Percentiles rank a stretch among this genome's conserved stretches.
Evolutionary conservation across 2,888 invertebrate species (phyloP).

Genomic region (Caenorhabditis plicata): DNA sequence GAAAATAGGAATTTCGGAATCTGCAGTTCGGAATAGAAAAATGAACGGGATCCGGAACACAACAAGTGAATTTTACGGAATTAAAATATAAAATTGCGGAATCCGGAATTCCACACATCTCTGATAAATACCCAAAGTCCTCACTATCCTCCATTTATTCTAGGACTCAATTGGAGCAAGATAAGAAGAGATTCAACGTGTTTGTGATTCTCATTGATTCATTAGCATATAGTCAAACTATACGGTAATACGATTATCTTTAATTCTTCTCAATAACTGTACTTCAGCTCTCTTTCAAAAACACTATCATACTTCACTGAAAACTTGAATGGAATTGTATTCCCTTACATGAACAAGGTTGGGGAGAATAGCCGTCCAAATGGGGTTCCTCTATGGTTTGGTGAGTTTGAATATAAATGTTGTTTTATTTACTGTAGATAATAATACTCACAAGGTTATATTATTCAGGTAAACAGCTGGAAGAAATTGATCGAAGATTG

Average conservation of each 20-base stretch:
- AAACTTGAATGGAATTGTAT: constrained; percentile 39
- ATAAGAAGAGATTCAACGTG: constrained; percentile 30
- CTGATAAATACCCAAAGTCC: too few species aligned
- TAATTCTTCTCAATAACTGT: neutral
- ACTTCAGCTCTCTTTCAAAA: constrained; percentile 32
- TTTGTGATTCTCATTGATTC: constrained; percentile 40
- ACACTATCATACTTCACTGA: constrained; percentile 37
- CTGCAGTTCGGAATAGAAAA: too few species aligned
- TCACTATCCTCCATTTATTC: too few species aligned
- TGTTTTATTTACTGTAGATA: neutral
- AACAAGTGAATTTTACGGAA: too few species aligned
- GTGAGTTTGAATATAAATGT: constrained; percentile 6
- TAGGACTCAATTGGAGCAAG: too few species aligned
- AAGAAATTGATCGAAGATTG: constrained; percentile 20
- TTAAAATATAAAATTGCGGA: too few species aligned
- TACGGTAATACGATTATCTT: constrained; percentile 9
- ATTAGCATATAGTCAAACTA: constrained; percentile 32
- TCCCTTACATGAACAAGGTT: constrained; percentile 53
- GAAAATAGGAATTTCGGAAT: too few species aligned
- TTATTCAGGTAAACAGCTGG: constrained; percentile 29
- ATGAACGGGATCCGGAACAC: too few species aligned
- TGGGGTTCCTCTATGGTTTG: constrained; percentile 44
- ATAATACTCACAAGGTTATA: too few species aligned
- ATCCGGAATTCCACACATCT: too few species aligned
- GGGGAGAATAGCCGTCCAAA: constrained; percentile 52